Percentiles rank a stretch among this genome's conserved stretches.
Conservation (phyloP, 2,113 vertebrate genomes). For the Artemisiospiza belli region DNA sequence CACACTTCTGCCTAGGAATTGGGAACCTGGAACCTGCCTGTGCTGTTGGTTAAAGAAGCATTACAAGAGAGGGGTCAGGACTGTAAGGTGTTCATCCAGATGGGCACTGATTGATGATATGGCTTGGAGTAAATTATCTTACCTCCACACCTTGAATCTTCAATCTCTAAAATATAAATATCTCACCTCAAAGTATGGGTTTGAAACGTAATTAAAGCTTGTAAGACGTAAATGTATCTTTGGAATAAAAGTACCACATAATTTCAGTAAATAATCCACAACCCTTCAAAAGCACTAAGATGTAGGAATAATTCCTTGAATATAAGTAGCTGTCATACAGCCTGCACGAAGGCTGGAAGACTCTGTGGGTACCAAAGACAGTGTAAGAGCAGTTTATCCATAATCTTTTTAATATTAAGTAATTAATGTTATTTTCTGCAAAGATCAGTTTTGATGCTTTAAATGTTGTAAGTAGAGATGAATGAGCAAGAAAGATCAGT, state of each 20-base stretch:
- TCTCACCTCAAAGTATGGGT: not conserved
- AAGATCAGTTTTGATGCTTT: not conserved
- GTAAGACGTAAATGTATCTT: not conserved
- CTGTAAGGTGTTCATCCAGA: not conserved
- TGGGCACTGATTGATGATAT: not conserved
- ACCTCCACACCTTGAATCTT: conserved; percentile 10
- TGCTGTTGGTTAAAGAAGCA: conserved; percentile 10
- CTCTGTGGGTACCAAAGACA: not conserved
- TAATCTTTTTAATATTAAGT: not conserved
- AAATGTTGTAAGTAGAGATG: not conserved
- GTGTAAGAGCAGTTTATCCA: not conserved
- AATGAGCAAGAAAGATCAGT: not conserved
- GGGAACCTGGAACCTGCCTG: not conserved
- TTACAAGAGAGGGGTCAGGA: not conserved
- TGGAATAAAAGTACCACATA: not conserved
- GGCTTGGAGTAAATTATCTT: conserved; percentile 9
- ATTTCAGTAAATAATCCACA: conserved; percentile 28
- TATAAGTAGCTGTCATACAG: not conserved
- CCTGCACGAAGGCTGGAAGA: not conserved
- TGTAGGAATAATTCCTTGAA: not conserved
- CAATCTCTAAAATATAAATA: conserved; percentile 25
- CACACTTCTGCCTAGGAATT: conserved; percentile 1
- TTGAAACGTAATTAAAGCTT: conserved; percentile 36
- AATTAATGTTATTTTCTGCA: not conserved
- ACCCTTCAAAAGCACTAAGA: not conserved